phyloP scores from a whole-genome alignment of 2,888 invertebrate species.

The Hypomecis atomaria region DNA sequence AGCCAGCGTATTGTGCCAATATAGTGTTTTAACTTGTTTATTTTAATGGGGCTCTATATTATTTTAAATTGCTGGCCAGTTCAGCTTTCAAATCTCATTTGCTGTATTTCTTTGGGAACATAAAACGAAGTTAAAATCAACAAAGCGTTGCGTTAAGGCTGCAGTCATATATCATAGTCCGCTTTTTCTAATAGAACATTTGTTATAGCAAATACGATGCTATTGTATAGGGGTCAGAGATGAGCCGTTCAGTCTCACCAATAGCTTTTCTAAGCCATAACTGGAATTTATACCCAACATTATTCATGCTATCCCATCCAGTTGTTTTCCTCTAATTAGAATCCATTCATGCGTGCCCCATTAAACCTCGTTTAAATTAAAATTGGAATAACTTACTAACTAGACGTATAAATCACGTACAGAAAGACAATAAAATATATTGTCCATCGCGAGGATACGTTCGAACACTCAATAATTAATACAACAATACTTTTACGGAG shows the following conservation, averaged over 20 bases:
- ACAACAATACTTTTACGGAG: conserved; percentile 78
- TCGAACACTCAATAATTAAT: conserved; percentile 74
- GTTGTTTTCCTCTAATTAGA: conserved; percentile 84
- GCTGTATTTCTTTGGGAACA: conserved; percentile 34
- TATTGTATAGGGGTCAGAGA: conserved; percentile 69
- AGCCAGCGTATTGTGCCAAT: conserved; percentile 34
- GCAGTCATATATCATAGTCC: conserved; percentile 67
- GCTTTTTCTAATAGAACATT: conserved; percentile 72
- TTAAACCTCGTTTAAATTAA: conserved; percentile 84
- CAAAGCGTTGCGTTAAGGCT: conserved; percentile 46
- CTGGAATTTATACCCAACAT: conserved; percentile 80
- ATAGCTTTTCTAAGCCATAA: conserved; percentile 74
- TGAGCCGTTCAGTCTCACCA: conserved; percentile 40
- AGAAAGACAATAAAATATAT: conserved; percentile 83
- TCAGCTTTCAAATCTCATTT: conserved; percentile 41
- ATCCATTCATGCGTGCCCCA: conserved; percentile 81
- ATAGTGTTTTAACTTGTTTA: conserved; percentile 30
- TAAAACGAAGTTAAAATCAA: conserved; percentile 47
- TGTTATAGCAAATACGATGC: conserved; percentile 70
- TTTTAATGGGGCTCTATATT: conserved; percentile 39
- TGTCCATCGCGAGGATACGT: conserved; percentile 65
- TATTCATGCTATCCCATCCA: conserved; percentile 72
- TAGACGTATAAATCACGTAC: conserved; percentile 81
- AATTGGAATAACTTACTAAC: conserved; percentile 84
- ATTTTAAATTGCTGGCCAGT: conserved; percentile 38